phyloP scores from a whole-genome alignment of 2,797 vertebrate species.

The Peromyscus eremicus region DNA sequence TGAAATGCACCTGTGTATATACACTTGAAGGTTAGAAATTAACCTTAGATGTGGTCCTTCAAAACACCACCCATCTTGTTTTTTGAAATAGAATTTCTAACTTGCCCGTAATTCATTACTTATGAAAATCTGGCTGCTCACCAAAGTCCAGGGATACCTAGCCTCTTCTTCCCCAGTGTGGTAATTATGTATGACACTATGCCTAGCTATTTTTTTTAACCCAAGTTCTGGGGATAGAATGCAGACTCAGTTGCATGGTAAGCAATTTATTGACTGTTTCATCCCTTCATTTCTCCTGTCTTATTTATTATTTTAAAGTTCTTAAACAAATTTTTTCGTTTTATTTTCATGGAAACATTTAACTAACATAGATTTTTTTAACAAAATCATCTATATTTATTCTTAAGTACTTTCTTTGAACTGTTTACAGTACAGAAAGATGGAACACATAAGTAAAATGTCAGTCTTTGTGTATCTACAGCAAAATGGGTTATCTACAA shows the following conservation, averaged over 20 bases:
- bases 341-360: slow-evolving; percentile 48
- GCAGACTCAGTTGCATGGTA: background rate
- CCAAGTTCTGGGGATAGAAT: background rate
- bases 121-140: background rate
- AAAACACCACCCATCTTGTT: background rate
- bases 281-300: background rate
- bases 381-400: slow-evolving; percentile 50
- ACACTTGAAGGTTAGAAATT: background rate
- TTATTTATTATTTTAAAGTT: background rate
- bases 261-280: background rate
- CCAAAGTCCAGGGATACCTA: background rate
- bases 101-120: background rate
- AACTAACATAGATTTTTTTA: background rate
- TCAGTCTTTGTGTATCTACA: background rate
- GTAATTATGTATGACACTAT: background rate
- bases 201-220: background rate
- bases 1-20: background rate
- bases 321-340: slow-evolving; percentile 13
- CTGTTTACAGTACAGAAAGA: background rate
- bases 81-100: background rate
- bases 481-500: background rate
- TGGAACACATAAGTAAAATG: slow-evolving; percentile 7
- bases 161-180: background rate
- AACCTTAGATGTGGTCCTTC: background rate
- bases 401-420: slow-evolving; percentile 29